Percentiles rank a stretch among this genome's conserved stretches.
Evolutionary conservation across 2,888 invertebrate genomes (phyloP).

Genomic region (Nomada ferruginata): DNA sequence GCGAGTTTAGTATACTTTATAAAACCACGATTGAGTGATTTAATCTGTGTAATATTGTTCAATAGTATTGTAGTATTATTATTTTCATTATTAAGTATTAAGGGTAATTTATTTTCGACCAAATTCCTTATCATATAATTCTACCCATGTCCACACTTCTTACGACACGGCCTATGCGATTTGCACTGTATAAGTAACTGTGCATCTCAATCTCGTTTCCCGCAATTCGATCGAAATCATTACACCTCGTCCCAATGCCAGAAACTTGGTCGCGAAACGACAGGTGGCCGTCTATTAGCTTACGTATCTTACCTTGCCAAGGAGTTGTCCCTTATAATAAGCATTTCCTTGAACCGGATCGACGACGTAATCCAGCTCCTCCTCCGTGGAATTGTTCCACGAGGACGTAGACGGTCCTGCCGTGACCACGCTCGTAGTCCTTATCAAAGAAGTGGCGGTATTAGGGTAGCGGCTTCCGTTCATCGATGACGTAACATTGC

Average conservation of each 20-base stretch:
- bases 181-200: no score
- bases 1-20: not conserved
- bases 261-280: not conserved
- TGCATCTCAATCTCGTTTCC: no score
- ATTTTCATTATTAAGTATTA: not conserved
- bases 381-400: slow-evolving; percentile 73
- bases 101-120: no score
- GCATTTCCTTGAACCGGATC: slow-evolving; percentile 80
- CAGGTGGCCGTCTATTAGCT: not conserved
- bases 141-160: no score
- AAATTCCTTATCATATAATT: no score
- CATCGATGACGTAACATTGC: slow-evolving; percentile 53
- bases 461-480: slow-evolving; percentile 58
- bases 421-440: slow-evolving; percentile 56
- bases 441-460: slow-evolving; percentile 51
- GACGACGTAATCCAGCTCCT: slow-evolving; percentile 78
- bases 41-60: not conserved
- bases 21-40: not conserved
- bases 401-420: slow-evolving; percentile 72
- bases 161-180: no score
- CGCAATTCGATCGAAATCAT: no score
- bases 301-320: slow-evolving; percentile 77
- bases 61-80: not conserved
- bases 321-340: slow-evolving; percentile 79
- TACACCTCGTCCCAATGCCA: no score